These are phyloP conservation scores for Cyrtonyx montezumae DNA, from an alignment of 2,113 vertebrate species.

Conservation along the genomic window DNA sequence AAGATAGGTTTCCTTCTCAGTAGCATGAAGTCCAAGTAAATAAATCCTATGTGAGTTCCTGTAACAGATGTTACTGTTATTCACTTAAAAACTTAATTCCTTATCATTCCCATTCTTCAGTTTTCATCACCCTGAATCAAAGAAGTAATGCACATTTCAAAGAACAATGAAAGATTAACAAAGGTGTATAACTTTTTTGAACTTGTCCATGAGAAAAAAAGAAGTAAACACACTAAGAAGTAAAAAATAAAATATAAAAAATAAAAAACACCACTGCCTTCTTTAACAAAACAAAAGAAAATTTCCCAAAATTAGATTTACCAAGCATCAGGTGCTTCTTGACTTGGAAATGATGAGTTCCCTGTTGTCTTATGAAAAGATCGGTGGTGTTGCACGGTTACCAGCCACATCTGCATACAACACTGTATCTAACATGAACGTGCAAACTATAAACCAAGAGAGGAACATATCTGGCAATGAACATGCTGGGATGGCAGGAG, in stretches of 20 bases:
- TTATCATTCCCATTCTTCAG: neutral
- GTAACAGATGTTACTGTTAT: neutral
- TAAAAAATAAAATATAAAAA: neutral
- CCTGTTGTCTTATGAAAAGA: neutral
- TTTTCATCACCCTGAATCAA: neutral
- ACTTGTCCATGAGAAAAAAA: neutral
- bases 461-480: neutral
- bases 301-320: neutral
- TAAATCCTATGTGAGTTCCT: neutral
- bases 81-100: neutral
- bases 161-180: neutral
- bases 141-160: neutral
- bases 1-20: neutral
- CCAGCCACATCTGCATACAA: neutral
- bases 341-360: neutral
- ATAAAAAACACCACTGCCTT: neutral
- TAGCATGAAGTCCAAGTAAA: neutral
- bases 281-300: neutral
- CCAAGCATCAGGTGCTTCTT: neutral
- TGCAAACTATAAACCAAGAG: neutral
- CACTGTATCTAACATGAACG: neutral
- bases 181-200: neutral
- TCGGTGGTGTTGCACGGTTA: neutral
- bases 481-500: neutral
- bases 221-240: neutral